Conservation (phyloP, 2,113 vertebrate genomes). For the Chauna torquata region DNA sequence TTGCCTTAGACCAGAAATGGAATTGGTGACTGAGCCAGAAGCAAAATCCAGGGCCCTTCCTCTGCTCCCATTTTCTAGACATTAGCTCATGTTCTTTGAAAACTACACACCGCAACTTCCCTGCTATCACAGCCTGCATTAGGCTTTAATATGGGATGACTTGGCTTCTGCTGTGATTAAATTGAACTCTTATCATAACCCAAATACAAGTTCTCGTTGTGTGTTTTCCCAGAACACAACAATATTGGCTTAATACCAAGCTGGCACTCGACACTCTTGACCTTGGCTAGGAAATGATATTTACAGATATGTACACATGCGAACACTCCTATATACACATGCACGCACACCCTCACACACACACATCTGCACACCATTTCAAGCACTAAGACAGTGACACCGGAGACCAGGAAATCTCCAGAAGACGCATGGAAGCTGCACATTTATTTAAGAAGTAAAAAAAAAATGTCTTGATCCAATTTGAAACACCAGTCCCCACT, state of each 20-base stretch:
- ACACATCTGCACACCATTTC: fast-evolving
- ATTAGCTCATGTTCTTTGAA: slow-evolving; percentile 41
- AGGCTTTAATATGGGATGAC: neutral
- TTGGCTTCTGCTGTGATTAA: neutral
- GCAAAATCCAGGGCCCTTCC: neutral
- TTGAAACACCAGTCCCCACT: neutral
- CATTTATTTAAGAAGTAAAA: neutral
- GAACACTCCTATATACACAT: neutral
- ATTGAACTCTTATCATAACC: slow-evolving; percentile 23
- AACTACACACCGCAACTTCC: neutral
- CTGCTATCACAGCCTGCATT: neutral
- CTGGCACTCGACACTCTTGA: neutral
- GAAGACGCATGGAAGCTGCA: neutral
- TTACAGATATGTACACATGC: neutral
- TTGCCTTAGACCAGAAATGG: neutral
- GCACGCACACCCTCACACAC: neutral
- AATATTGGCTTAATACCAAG: slow-evolving; percentile 43
- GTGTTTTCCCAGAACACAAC: slow-evolving; percentile 52
- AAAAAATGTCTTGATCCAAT: neutral
- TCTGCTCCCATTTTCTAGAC: neutral
- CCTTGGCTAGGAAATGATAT: neutral
- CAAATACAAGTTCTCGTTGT: neutral
- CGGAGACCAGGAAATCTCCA: neutral
- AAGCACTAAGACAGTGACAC: neutral
- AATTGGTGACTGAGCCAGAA: neutral